Conservation (phyloP, 2,888 invertebrate genomes). For the Nezara viridula region DNA sequence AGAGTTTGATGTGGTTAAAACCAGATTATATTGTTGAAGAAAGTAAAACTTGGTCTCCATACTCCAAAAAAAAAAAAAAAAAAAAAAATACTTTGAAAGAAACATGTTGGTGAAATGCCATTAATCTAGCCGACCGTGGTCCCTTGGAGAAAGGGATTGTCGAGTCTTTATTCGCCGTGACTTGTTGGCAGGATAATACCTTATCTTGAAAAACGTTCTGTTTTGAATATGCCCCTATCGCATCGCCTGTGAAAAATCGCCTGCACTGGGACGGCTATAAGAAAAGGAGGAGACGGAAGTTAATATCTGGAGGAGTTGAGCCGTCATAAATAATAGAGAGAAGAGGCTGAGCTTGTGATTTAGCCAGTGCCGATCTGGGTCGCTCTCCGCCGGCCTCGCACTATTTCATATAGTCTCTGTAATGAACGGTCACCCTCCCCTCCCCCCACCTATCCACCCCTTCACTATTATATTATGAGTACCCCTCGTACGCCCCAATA, state of each 20-base stretch:
- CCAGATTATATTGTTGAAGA: too few relatives aligned
- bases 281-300: constrained; percentile 22
- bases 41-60: too few relatives aligned
- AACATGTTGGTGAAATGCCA: background rate
- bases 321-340: constrained; percentile 40
- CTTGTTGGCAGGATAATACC: constrained; percentile 43
- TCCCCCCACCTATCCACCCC: background rate
- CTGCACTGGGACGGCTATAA: background rate
- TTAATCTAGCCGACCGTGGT: constrained; percentile 18
- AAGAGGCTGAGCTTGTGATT: background rate
- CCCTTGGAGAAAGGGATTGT: background rate
- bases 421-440: background rate
- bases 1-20: too few relatives aligned
- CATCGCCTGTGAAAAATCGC: constrained; percentile 36
- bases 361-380: background rate
- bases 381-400: background rate
- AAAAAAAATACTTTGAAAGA: background rate
- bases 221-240: constrained; percentile 39
- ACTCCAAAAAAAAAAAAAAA: background rate
- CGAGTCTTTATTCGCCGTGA: constrained; percentile 7
- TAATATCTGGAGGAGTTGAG: constrained; percentile 49
- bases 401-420: constrained; percentile 8
- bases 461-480: background rate
- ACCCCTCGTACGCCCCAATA: background rate
- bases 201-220: constrained; percentile 46